Percentiles rank a stretch among this genome's conserved stretches.
phyloP scores from a whole-genome alignment of 2,888 invertebrate species.

The Metallyticus violacea region DNA sequence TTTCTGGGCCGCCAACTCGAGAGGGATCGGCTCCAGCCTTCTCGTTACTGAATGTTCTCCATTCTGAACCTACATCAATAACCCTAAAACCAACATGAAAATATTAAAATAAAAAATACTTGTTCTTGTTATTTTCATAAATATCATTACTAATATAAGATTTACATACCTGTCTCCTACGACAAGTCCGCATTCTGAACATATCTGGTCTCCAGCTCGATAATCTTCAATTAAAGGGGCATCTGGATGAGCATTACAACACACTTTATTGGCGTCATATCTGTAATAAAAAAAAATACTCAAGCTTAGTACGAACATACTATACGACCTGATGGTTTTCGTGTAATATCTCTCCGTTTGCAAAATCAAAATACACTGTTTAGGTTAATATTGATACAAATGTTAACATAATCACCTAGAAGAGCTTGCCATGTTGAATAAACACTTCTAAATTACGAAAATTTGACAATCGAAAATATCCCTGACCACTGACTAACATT shows the following conservation, averaged over 20 bases:
- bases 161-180: constrained; percentile 88
- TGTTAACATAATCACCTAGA: not conserved
- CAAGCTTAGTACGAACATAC: not conserved
- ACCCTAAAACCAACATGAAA: constrained; percentile 60
- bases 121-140: constrained; percentile 23
- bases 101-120: not conserved
- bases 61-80: constrained; percentile 99
- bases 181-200: constrained; percentile 98
- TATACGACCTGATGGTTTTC: not conserved
- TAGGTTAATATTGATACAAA: not conserved
- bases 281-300: constrained; percentile 47
- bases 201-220: constrained; percentile 97
- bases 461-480: too few relatives aligned
- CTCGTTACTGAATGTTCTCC: constrained; percentile 99
- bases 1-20: constrained; percentile 99
- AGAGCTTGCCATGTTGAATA: not conserved
- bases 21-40: constrained; percentile 95
- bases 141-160: constrained; percentile 38
- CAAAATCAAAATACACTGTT: not conserved
- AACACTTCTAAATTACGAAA: too few relatives aligned
- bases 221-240: constrained; percentile 96
- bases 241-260: constrained; percentile 93
- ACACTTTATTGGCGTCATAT: constrained; percentile 73
- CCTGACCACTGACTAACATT: too few relatives aligned
- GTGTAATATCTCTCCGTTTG: not conserved